Evolutionary conservation across 2,797 vertebrate species (phyloP), one percentile per base, ranked within the genome.

Genomic region (Platalea minor): DNA sequence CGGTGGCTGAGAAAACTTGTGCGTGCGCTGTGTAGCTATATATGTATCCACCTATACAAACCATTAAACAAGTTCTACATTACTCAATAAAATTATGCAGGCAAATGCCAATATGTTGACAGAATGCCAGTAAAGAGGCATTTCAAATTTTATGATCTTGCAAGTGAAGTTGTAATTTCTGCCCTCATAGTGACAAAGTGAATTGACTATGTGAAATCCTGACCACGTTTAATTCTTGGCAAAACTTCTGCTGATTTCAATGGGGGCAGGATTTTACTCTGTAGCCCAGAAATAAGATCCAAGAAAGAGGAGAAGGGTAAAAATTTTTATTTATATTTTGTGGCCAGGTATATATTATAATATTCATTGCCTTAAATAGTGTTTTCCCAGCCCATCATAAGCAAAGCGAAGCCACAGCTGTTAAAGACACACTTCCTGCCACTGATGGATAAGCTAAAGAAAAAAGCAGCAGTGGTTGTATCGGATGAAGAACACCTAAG

Each of bases 311-410:
- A 24, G 37, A 68, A 81, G 78, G 25, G 14, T 88, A 51, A 35
- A 93, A 77, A 19, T 37, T 92, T 90, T 92, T 91, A 70, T 78
- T 83, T 88, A 29, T 94, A 68, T 82, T 86, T 91, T 94, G 43
- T 95, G 83, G 93, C 92, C 60, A 85, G 54, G 48, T 92, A 65
- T 93, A 65, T 92, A 74, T 92, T 96, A 89, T 92, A 91, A 96
- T 96, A 96, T 88, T 97, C 84, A 93, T 97, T 97, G 96, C 96
- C 92, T 97, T 96, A 91, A 85, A 84, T 97, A 99, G 99, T 99
- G 64, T 99, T 99, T 97, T 99, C 99, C 83, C 99, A 99, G 98
- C 99, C 99, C 88, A 99, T 99, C 97, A 99, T 99, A 97, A 99
- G 99, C 96, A 99, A 99, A 97, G 99, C 99, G 86, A 98, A 98